phyloP scores from a whole-genome alignment of 2,113 vertebrate genomes.

The Malurus alboscapulatus region DNA sequence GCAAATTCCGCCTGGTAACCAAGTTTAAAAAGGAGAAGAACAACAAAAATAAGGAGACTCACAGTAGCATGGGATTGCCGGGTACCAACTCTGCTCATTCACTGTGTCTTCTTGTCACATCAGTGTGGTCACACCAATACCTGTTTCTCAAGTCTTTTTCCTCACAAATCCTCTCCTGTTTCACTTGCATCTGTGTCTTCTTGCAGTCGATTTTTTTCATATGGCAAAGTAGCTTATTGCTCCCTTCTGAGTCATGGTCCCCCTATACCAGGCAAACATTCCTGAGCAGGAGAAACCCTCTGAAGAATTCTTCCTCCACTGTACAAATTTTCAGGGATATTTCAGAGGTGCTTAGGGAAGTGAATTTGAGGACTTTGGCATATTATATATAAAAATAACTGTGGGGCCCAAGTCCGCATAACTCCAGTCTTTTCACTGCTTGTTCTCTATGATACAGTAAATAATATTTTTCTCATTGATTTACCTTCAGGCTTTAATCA shows the following conservation, averaged over 20 bases:
- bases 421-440: slow-evolving; percentile 37
- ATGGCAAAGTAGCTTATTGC: neutral
- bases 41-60: slow-evolving; percentile 90
- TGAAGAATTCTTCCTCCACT: neutral
- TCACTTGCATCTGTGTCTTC: neutral
- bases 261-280: neutral
- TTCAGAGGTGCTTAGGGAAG: neutral
- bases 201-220: neutral
- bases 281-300: neutral
- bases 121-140: neutral
- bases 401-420: slow-evolving; percentile 31
- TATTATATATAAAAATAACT: slow-evolving; percentile 14
- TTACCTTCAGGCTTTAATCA: slow-evolving; percentile 47
- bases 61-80: slow-evolving; percentile 80
- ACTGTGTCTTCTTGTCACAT: neutral
- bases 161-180: neutral
- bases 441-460: slow-evolving; percentile 1
- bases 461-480: slow-evolving; percentile 46
- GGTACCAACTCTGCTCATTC: slow-evolving; percentile 74
- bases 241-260: neutral
- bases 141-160: neutral
- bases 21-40: slow-evolving; percentile 99
- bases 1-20: slow-evolving; percentile 94
- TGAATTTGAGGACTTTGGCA: neutral
- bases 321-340: neutral